Conservation (phyloP, 1,140 invertebrate species). For the Anastatus disparis region DNA sequence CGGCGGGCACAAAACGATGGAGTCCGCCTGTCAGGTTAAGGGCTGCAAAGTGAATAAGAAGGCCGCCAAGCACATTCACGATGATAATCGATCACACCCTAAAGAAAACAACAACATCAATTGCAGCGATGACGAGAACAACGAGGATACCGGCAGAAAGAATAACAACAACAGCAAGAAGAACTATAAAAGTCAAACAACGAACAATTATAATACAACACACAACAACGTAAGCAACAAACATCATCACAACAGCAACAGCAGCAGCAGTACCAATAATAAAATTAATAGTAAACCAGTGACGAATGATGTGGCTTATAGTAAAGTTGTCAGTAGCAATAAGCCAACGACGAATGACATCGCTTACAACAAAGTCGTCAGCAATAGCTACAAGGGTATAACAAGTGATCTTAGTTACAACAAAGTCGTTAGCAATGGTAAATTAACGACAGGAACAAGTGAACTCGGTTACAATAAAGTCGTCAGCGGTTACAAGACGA, state of each 20-base stretch:
- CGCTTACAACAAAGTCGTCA: conserved; percentile 19
- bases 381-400: neutral
- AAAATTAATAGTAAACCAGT: neutral
- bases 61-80: conserved; percentile 2
- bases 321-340: neutral
- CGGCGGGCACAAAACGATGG: conserved; percentile 60
- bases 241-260: neutral
- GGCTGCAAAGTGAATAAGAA: conserved; percentile 37
- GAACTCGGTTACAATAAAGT: conserved; percentile 4
- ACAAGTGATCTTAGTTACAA: neutral
- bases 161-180: conserved; percentile 11
- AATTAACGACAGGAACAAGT: too few species aligned
- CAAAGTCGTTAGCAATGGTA: conserved; percentile 1
- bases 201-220: neutral
- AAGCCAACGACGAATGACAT: neutral
- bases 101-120: conserved; percentile 22
- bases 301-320: neutral
- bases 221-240: neutral
- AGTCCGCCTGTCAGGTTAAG: conserved; percentile 60
- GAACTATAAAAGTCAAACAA: neutral
- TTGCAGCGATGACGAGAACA: conserved; percentile 21
- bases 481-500: neutral
- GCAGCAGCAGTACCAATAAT: neutral
- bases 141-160: conserved; percentile 6
- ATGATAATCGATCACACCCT: neutral